Percentiles rank a stretch among this genome's conserved stretches.
These are phyloP conservation scores for Clarias batrachus DNA, from an alignment of 2,113 vertebrate genomes.

Conservation along the genomic window DNA sequence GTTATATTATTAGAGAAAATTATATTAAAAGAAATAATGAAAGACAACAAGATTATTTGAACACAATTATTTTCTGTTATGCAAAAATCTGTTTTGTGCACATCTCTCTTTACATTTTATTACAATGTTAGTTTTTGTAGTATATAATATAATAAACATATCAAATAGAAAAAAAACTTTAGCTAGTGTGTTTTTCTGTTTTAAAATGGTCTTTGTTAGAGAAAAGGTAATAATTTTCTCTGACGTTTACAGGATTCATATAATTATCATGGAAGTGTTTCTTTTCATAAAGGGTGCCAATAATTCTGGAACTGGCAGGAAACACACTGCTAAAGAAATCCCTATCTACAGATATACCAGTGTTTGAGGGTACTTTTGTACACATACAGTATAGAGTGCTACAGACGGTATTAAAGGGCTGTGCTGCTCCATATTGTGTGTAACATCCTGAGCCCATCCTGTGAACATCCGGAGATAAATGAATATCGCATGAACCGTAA, in stretches of 20 bases:
- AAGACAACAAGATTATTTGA: too few relatives aligned
- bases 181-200: background rate
- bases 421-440: too few relatives aligned
- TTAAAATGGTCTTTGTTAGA: background rate
- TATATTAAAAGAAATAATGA: too few relatives aligned
- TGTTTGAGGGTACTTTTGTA: too few relatives aligned
- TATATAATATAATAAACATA: background rate
- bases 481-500: background rate
- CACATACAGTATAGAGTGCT: background rate
- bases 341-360: too few relatives aligned
- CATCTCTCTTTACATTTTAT: background rate
- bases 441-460: too few relatives aligned
- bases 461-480: too few relatives aligned
- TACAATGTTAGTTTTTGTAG: background rate
- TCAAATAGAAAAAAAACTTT: background rate
- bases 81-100: too few relatives aligned
- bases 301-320: background rate
- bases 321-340: background rate
- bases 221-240: background rate
- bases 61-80: too few relatives aligned
- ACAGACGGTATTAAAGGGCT: background rate
- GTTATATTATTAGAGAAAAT: too few relatives aligned
- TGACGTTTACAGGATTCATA: background rate
- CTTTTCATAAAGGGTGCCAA: background rate
- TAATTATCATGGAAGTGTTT: background rate